These are phyloP conservation scores for Aspidapion aeneum DNA, from an alignment of 2,888 invertebrate species.

Conservation along the genomic window DNA sequence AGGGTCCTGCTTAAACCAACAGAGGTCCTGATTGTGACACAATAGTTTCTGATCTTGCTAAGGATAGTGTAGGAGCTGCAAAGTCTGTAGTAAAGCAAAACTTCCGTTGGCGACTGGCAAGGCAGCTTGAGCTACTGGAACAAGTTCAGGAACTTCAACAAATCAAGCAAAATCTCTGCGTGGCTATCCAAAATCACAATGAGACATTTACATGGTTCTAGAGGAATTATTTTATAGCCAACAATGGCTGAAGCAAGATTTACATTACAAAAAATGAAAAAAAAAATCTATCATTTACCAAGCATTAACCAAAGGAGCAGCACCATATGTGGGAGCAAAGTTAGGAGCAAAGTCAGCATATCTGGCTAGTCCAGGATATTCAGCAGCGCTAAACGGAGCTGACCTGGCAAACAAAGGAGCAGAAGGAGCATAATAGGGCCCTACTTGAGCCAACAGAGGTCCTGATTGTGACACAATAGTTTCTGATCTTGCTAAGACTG, in stretches of 20 bases:
- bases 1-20: neutral
- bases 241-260: too few relatives aligned
- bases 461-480: neutral
- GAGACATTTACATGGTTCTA: too few relatives aligned
- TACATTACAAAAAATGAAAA: too few relatives aligned
- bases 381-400: neutral
- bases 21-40: neutral
- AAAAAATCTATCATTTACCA: neutral
- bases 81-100: constrained; percentile 13
- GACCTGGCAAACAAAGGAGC: constrained; percentile 14
- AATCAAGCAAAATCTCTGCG: constrained; percentile 13
- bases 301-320: neutral
- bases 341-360: too few relatives aligned
- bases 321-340: neutral
- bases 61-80: neutral
- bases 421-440: constrained; percentile 9
- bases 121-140: constrained; percentile 15
- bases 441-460: neutral
- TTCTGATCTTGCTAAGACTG: neutral
- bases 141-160: constrained; percentile 26
- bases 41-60: neutral
- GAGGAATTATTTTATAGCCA: too few relatives aligned
- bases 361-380: neutral
- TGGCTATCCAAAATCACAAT: too few relatives aligned
- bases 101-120: constrained; percentile 14